phyloP scores from a whole-genome alignment of 2,888 invertebrate genomes.

The Seira sanloemensis region DNA sequence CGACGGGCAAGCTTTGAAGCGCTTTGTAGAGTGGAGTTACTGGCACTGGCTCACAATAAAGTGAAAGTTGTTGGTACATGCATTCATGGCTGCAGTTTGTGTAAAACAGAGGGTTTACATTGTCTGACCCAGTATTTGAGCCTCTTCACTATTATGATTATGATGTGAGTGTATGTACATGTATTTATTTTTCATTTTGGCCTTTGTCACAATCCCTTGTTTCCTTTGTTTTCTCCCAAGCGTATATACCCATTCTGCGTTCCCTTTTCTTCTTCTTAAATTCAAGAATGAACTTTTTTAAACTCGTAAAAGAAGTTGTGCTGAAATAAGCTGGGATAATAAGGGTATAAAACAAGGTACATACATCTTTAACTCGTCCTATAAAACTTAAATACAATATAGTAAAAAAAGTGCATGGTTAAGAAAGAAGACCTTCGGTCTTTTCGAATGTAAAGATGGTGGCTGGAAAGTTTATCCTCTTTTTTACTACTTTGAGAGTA shows the following conservation, averaged over 20 bases:
- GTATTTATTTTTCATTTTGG: slow-evolving; percentile 17
- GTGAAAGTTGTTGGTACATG: too few relatives aligned
- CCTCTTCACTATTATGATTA: too few relatives aligned
- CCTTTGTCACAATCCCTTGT: slow-evolving; percentile 1
- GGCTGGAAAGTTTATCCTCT: slow-evolving; percentile 12
- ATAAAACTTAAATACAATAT: not conserved
- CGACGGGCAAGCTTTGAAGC: too few relatives aligned
- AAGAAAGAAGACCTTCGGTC: not conserved
- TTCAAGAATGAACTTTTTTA: not conserved
- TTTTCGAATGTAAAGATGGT: not conserved
- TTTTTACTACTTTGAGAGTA: slow-evolving; percentile 51
- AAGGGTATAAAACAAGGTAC: not conserved
- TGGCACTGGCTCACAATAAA: too few relatives aligned
- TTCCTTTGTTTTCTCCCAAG: slow-evolving; percentile 5
- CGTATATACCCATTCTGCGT: not conserved
- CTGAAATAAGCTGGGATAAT: not conserved
- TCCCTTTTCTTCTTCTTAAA: not conserved
- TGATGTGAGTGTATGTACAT: too few relatives aligned
- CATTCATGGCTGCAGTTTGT: too few relatives aligned
- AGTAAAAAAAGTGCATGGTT: not conserved
- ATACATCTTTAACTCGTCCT: not conserved
- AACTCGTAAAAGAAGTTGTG: slow-evolving; percentile 1
- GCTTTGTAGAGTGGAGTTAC: too few relatives aligned
- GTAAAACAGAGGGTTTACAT: too few relatives aligned
- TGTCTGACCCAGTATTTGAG: too few relatives aligned